Conservation (phyloP, 2,888 invertebrate genomes). For the Ectemnius continuus region DNA sequence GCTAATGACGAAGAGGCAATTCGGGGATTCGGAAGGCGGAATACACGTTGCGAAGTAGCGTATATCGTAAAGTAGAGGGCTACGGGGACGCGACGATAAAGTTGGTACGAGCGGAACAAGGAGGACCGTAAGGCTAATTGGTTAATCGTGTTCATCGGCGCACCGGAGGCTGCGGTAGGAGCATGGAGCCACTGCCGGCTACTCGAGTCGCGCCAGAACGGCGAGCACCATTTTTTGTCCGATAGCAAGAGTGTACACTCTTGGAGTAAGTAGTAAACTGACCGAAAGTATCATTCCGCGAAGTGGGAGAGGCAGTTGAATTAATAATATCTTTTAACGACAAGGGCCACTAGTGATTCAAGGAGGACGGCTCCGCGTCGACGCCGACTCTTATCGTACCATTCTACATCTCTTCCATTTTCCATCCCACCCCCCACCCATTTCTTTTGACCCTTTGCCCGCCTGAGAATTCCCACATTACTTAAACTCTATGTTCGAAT, state of each 20-base stretch:
- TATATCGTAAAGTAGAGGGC: slow-evolving; percentile 32
- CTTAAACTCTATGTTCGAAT: not conserved
- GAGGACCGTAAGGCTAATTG: slow-evolving; percentile 56
- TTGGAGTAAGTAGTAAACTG: slow-evolving; percentile 34
- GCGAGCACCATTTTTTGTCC: slow-evolving; percentile 46
- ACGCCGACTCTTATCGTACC: not conserved
- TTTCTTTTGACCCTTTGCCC: not conserved
- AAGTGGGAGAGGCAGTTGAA: slow-evolving; percentile 45
- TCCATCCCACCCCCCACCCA: not conserved
- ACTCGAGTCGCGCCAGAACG: slow-evolving; percentile 11
- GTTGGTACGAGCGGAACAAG: slow-evolving; percentile 41
- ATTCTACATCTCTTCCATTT: not conserved
- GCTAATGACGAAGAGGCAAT: not conserved
- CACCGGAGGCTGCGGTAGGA: slow-evolving; percentile 30
- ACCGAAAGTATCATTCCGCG: slow-evolving; percentile 53
- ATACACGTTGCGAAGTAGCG: slow-evolving; percentile 32
- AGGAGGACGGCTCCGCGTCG: slow-evolving; percentile 10
- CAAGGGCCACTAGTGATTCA: slow-evolving; percentile 48
- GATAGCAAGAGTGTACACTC: slow-evolving; percentile 31
- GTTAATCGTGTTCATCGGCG: slow-evolving; percentile 61
- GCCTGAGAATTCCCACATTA: not conserved
- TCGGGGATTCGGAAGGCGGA: not conserved
- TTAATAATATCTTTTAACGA: slow-evolving; percentile 58
- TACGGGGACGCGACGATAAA: slow-evolving; percentile 30
- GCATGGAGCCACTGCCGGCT: slow-evolving; percentile 35